phyloP scores from a whole-genome alignment of 2,888 invertebrate species.

The Eupithecia subfuscata region DNA sequence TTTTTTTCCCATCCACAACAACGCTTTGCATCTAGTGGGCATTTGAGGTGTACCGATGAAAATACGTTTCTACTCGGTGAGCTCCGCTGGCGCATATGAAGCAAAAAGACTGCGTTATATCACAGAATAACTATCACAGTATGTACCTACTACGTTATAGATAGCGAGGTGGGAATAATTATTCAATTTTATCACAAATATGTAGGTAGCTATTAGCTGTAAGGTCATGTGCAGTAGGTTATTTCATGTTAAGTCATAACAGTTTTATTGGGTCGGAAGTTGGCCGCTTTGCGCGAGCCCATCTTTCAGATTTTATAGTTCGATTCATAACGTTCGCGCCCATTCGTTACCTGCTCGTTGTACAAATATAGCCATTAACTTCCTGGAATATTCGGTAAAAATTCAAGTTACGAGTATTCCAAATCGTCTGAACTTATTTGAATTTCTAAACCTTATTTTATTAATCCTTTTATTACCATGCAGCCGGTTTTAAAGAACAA shows the following conservation, averaged over 20 bases:
- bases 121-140: background rate
- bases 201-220: background rate
- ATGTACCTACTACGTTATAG: background rate
- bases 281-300: conserved; percentile 26
- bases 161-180: background rate
- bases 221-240: background rate
- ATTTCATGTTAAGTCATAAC: conserved; percentile 21
- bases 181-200: background rate
- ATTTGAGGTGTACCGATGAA: conserved; percentile 17
- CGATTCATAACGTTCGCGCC: conserved; percentile 29
- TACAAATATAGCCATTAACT: conserved; percentile 27
- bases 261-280: conserved; percentile 26
- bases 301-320: conserved; percentile 35
- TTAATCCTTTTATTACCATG: conserved; percentile 1
- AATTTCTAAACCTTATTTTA: conserved; percentile 7
- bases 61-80: conserved; percentile 1
- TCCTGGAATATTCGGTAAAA: conserved; percentile 12
- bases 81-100: background rate
- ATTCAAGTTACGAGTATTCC: background rate
- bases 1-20: conserved; percentile 11
- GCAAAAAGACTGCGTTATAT: background rate
- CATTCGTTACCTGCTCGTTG: conserved; percentile 30
- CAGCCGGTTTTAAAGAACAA: conserved; percentile 11
- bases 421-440: background rate
- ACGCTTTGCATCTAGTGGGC: conserved; percentile 26